Conservation (phyloP, 2,113 vertebrate genomes). For the Hippocampus zosterae region DNA sequence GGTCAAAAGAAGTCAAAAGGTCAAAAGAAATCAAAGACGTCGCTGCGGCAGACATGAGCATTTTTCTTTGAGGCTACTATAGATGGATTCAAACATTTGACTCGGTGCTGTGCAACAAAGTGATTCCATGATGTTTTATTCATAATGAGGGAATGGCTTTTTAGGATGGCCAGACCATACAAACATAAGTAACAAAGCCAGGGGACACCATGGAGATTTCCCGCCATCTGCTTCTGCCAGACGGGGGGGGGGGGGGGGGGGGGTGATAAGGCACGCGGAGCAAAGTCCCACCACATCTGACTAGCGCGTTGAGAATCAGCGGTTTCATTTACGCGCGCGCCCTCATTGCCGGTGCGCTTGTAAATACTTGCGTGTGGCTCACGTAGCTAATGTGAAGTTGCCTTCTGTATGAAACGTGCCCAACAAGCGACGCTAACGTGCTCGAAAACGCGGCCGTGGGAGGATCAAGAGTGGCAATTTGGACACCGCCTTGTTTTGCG, state of each 20-base stretch:
- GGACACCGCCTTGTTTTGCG: no score
- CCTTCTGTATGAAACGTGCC: no score
- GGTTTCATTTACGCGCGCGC: neutral
- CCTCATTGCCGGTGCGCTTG: no score
- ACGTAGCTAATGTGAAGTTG: no score
- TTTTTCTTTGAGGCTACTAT: slow-evolving; percentile 1
- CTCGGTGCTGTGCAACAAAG: neutral
- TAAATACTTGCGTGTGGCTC: no score
- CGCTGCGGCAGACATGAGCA: slow-evolving; percentile 19
- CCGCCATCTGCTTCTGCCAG: slow-evolving; percentile 46
- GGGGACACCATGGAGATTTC: slow-evolving; percentile 40
- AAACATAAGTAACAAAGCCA: slow-evolving; percentile 21
- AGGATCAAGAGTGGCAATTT: no score
- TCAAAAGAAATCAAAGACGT: neutral
- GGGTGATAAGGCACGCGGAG: slow-evolving; percentile 39
- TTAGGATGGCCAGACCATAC: neutral
- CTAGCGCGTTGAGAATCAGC: slow-evolving; percentile 15
- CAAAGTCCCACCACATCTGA: slow-evolving; percentile 36
- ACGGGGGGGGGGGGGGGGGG: slow-evolving; percentile 6
- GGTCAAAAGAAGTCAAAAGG: slow-evolving; percentile 15
- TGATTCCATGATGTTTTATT: neutral
- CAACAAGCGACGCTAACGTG: no score
- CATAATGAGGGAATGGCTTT: slow-evolving; percentile 6
- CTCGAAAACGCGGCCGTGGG: no score
- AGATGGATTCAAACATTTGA: neutral